A percentile compares a stretch with the other conserved stretches of the same genome.
Evolutionary conservation across 2,888 invertebrate species (phyloP).

Genomic region (Ephialtes manifestator): DNA sequence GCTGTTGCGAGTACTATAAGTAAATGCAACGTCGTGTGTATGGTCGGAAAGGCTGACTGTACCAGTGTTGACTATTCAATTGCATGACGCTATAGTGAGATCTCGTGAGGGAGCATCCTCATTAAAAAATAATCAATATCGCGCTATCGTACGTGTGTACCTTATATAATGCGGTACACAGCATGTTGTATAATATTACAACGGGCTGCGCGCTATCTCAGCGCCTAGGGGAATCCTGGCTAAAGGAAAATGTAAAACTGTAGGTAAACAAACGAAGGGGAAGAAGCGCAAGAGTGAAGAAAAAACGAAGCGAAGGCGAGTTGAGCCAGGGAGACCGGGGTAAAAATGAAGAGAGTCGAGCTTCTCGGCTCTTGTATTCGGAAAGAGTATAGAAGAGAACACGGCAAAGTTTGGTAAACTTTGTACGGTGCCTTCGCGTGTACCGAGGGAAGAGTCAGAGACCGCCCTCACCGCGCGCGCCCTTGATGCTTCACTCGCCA

Average conservation of each 20-base stretch:
- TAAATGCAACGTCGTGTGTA: background rate
- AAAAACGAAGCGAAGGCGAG: conserved; percentile 31
- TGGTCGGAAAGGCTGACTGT: conserved; percentile 10
- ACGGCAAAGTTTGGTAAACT: conserved; percentile 61
- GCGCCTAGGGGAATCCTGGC: conserved; percentile 18
- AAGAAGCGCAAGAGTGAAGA: conserved; percentile 31
- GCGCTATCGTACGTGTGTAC: conserved; percentile 9
- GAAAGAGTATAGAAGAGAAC: conserved; percentile 56
- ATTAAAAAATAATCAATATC: conserved; percentile 53
- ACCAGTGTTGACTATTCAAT: conserved; percentile 44
- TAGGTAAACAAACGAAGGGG: conserved; percentile 50
- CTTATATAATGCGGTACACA: conserved; percentile 13
- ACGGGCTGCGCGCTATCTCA: background rate
- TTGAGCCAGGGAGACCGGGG: conserved; percentile 41
- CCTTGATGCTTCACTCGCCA: conserved; percentile 50
- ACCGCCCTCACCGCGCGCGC: conserved; percentile 14
- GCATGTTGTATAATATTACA: conserved; percentile 25
- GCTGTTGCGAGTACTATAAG: background rate
- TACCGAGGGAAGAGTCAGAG: conserved; percentile 29
- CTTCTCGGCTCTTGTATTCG: conserved; percentile 60
- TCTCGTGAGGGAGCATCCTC: conserved; percentile 15
- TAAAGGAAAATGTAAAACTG: conserved; percentile 55
- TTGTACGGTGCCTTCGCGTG: conserved; percentile 50
- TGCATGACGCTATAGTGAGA: conserved; percentile 5
- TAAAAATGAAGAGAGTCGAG: conserved; percentile 58